phyloP scores from a whole-genome alignment of 2,797 vertebrate genomes.

The Sebastes minor region DNA sequence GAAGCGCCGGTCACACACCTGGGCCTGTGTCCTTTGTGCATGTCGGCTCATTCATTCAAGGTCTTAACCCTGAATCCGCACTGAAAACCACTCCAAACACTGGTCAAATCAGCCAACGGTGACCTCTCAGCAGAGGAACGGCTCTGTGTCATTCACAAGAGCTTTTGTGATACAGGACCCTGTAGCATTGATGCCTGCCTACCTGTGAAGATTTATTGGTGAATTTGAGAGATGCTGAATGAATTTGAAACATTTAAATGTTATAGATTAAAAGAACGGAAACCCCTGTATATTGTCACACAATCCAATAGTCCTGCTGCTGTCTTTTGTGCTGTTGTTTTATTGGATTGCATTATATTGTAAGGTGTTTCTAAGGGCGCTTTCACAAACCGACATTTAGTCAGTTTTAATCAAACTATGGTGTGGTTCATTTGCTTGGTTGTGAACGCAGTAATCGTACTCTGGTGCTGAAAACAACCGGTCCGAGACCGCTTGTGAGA shows the following conservation, averaged over 20 bases:
- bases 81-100: background rate
- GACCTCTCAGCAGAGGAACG: background rate
- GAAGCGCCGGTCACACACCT: conserved; percentile 58
- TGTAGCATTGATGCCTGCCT: background rate
- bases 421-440: too few relatives aligned
- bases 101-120: background rate
- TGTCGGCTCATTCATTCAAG: conserved; percentile 33
- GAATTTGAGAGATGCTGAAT: background rate
- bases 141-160: background rate
- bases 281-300: background rate
- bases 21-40: conserved; percentile 44
- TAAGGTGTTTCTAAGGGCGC: background rate
- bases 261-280: background rate
- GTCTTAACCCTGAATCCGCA: conserved; percentile 32
- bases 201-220: background rate
- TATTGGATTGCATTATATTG: background rate
- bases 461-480: too few relatives aligned
- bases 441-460: too few relatives aligned
- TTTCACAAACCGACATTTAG: too few relatives aligned
- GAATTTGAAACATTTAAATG: background rate
- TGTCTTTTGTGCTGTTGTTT: background rate
- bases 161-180: conserved; percentile 1
- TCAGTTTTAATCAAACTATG: too few relatives aligned
- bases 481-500: too few relatives aligned
- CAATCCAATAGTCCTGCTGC: background rate